Base-by-base conservation (phyloP, 2,113 vertebrate species). In the Malurus melanocephalus region DNA sequence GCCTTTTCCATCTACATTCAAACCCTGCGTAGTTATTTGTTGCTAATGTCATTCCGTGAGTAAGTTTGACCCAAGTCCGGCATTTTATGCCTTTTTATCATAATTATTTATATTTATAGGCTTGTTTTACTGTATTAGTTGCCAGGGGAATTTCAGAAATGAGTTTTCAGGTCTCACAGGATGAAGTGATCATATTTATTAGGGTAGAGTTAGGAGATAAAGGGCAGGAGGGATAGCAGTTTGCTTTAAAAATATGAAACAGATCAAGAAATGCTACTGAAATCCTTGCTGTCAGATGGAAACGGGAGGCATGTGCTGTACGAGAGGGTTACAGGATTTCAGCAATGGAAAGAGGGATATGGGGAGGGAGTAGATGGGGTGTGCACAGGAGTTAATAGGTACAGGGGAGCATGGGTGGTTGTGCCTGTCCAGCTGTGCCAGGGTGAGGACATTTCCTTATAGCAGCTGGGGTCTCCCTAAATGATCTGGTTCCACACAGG, bases 31-130 rank as follows among this genome's bases (percentile, higher is more conserved):
- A 78, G 82, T 91, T 92, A 84, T 91, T 93, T 92, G 93, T 89
- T 91, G 80, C 77, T 75, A 61, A 68, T 90, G 77, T 88, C 74
- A 76, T 43, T 43, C n/a, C 11, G 11, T 24, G 75, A 76, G 65
- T 72, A 40, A 32, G 59, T 84, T 69, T 88, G 86, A 93, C 83
- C 53, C 74, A 48, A 59, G 59, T 81, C 57, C 72, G 83, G 80
- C 93, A 88, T 86, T 93, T 88, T 85, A 75, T 80, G 71, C 90
- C 88, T 85, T 94, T 94, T 93, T 81, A 81, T 93, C 74, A 80
- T 88, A 93, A 95, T 93, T 93, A 93, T 94, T 95, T 94, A 73
- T 87, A 93, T 94, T 92, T 94, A 92, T 89, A 51, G 78, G 43
- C 64, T 88, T 91, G 55, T 85, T 93, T 92, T 73, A 93, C 67